Conservation (phyloP, 1,140 invertebrate species). For the Psilanteris sp. region DNA sequence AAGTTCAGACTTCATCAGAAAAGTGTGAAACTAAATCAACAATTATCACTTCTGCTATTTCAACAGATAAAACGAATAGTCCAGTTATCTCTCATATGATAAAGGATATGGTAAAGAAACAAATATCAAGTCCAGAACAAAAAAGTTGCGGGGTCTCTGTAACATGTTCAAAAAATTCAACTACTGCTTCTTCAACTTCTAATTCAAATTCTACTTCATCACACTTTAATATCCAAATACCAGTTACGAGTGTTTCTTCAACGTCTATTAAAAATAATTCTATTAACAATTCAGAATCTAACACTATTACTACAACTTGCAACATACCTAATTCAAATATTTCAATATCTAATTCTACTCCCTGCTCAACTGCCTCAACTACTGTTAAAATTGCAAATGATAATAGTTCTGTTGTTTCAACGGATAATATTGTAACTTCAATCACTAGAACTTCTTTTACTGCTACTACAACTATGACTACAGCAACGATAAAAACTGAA, state of each 20-base stretch:
- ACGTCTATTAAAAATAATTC: slow-evolving; percentile 65
- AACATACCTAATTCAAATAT: no score
- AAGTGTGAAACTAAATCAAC: slow-evolving; percentile 5
- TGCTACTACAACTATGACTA: slow-evolving; percentile 6
- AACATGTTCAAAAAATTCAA: slow-evolving; percentile 32
- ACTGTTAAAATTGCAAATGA: neutral
- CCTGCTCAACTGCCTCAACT: neutral
- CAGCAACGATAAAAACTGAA: slow-evolving; percentile 49
- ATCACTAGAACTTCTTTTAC: slow-evolving; percentile 7
- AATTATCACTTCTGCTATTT: neutral
- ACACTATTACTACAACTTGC: neutral
- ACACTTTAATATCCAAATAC: slow-evolving; percentile 67
- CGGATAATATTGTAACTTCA: no score
- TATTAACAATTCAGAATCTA: slow-evolving; percentile 30
- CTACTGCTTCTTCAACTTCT: slow-evolving; percentile 11
- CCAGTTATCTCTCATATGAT: slow-evolving; percentile 70
- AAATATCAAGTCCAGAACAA: slow-evolving; percentile 7
- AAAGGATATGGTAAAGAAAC: slow-evolving; percentile 75
- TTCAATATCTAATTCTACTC: neutral
- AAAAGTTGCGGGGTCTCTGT: slow-evolving; percentile 12
- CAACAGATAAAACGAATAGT: slow-evolving; percentile 2
- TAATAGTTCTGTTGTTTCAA: no score
- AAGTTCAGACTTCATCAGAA: slow-evolving; percentile 12
- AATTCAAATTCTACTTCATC: slow-evolving; percentile 43
- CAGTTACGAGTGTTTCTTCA: slow-evolving; percentile 71